Evolutionary conservation across 1,140 invertebrate species (phyloP).

Genomic region (Metopolophium dirhodum): DNA sequence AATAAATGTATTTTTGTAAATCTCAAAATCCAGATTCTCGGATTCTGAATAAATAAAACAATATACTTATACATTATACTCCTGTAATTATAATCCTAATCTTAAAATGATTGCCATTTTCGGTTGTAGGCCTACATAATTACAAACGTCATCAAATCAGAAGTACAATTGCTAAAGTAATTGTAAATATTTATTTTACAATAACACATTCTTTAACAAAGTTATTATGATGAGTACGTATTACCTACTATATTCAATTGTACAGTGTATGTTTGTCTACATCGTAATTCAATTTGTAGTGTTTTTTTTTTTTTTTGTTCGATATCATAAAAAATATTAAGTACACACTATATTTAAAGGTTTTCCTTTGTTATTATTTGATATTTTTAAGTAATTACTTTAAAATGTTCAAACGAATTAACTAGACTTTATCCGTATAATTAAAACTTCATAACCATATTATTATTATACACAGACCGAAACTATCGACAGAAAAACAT

Average conservation of each 20-base stretch:
- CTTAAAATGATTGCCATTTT: background rate
- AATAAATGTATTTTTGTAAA: background rate
- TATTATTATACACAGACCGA: background rate
- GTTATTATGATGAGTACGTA: background rate
- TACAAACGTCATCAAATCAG: background rate
- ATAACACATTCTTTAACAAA: background rate
- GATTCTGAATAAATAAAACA: background rate
- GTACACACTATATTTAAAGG: background rate
- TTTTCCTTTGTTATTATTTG: background rate
- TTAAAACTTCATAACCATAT: constrained; percentile 19
- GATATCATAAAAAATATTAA: background rate
- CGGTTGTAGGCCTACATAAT: background rate
- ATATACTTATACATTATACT: background rate
- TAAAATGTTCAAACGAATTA: background rate
- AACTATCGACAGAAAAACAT: constrained; percentile 13
- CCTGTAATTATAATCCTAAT: background rate
- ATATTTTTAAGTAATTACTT: background rate
- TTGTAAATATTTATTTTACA: background rate
- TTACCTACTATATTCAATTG: background rate
- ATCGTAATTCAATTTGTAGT: background rate
- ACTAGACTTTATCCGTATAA: background rate
- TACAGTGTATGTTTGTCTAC: background rate
- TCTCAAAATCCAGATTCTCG: background rate
- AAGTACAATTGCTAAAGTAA: background rate
- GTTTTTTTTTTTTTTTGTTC: background rate